phyloP scores from a whole-genome alignment of 2,113 vertebrate genomes.

The Penelope pileata region DNA sequence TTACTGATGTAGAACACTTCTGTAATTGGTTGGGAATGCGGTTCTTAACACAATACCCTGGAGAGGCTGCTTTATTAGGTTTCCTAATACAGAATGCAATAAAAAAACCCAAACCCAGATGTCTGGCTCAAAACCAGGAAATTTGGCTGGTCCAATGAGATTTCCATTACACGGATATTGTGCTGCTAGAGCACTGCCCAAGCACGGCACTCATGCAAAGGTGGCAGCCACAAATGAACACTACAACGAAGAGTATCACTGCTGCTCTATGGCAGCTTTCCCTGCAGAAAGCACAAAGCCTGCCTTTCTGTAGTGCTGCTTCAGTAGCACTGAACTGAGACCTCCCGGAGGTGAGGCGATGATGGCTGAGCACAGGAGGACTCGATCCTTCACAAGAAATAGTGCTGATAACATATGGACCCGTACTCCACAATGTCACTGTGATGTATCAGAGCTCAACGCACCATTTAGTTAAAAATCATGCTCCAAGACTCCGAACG shows the following conservation, averaged over 20 bases:
- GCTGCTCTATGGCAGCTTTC: neutral
- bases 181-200: fast-evolving
- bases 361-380: fast-evolving
- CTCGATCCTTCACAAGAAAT: fast-evolving
- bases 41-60: neutral
- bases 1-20: neutral
- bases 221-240: neutral
- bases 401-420: fast-evolving
- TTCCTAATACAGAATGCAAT: neutral
- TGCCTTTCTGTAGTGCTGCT: fast-evolving
- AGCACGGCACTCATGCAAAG: neutral
- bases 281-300: fast-evolving
- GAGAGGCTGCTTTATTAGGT: conserved; percentile 1
- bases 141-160: neutral
- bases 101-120: conserved; percentile 6
- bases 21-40: conserved; percentile 29
- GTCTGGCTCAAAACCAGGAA: neutral
- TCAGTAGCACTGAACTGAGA: fast-evolving
- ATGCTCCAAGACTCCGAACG: fast-evolving
- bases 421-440: fast-evolving
- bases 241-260: fast-evolving
- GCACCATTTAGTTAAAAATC: neutral
- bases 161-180: neutral
- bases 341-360: fast-evolving
- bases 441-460: neutral